Percentiles rank a stretch among this genome's conserved stretches.
Conservation (phyloP, 2,113 vertebrate species). For the Leucopsar rothschildi region DNA sequence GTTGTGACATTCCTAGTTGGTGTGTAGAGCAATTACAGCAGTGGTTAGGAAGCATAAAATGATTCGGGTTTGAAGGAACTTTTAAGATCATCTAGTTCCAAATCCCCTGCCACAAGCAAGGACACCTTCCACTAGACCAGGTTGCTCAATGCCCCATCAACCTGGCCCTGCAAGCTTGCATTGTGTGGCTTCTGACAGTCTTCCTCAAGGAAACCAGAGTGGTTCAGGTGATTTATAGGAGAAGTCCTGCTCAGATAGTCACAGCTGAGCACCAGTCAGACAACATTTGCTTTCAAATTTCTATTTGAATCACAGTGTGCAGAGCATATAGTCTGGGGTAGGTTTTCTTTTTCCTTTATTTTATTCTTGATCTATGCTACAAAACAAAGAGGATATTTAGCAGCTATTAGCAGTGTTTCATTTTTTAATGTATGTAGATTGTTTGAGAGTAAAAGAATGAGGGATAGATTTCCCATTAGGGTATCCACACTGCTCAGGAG, state of each 20-base stretch:
- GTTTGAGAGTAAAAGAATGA: not conserved
- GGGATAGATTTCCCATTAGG: not conserved
- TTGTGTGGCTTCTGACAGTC: not conserved
- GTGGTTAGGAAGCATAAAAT: not conserved
- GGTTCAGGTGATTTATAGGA: not conserved
- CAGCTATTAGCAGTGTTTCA: not conserved
- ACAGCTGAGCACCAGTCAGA: not conserved
- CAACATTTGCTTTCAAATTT: not conserved
- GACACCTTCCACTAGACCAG: not conserved
- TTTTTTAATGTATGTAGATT: not conserved
- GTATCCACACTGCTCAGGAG: not conserved
- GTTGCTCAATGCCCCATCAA: not conserved
- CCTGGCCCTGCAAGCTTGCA: not conserved
- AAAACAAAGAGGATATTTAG: not conserved
- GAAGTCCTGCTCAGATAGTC: not conserved
- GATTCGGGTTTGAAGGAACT: not conserved
- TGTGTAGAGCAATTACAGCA: not conserved
- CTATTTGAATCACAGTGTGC: not conserved
- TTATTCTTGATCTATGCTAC: not conserved
- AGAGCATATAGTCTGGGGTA: not conserved
- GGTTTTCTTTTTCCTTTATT: not conserved
- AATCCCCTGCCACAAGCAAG: not conserved
- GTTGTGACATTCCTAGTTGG: not conserved
- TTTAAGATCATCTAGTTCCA: not conserved
- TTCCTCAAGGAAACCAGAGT: not conserved